These are phyloP conservation scores for mouse (Mus musculus) DNA, from an alignment of 2,113 vertebrate species.

Conservation along the genomic window GRCm39 chr8:84265501-84266000, in stretches of 20 bases:
- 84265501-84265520: neutral
- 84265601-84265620: neutral
- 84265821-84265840: neutral
- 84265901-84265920: neutral
- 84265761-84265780: neutral
- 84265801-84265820: neutral
- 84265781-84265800: neutral
- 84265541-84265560: neutral
- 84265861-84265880: neutral
- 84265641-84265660: neutral
- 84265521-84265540: neutral
- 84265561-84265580: neutral
- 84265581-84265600: neutral
- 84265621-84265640: neutral
- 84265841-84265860: neutral
- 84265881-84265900: neutral
- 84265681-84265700: neutral
- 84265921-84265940: neutral
- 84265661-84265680: neutral
- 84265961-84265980: neutral
- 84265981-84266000: neutral
- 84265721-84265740: neutral
- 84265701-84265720: neutral
- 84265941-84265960: neutral
- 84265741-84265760: neutral